Conservation (phyloP, 2,888 invertebrate species). For the Cephus pygmeus region DNA sequence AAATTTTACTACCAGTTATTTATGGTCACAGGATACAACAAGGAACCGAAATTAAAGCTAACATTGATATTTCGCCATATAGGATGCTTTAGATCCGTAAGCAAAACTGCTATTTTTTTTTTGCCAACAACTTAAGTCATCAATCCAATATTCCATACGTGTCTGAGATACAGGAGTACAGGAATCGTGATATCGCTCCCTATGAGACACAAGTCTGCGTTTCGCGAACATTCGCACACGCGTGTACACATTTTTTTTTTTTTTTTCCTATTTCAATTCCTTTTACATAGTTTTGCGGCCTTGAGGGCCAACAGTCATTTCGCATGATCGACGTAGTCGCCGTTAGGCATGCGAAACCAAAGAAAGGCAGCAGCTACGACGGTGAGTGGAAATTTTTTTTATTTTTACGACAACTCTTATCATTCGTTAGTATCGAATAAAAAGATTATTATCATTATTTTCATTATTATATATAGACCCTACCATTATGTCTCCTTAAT, state of each 20-base stretch:
- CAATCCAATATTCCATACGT: not conserved
- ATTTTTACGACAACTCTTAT: not conserved
- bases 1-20: no score
- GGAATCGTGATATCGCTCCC: not conserved
- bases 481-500: not conserved
- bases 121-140: not conserved
- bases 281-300: not conserved
- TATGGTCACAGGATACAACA: no score
- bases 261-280: not conserved
- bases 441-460: not conserved
- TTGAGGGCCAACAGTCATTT: not conserved
- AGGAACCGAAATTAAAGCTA: no score
- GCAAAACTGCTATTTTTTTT: not conserved
- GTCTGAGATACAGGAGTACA: not conserved
- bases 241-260: not conserved
- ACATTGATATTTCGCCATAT: not conserved
- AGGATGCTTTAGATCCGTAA: not conserved
- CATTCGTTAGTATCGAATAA: not conserved
- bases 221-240: not conserved
- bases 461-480: not conserved
- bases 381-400: not conserved
- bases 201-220: not conserved
- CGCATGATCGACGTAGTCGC: not conserved
- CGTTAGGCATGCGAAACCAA: not conserved
- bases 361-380: not conserved